Base-by-base conservation (phyloP, 1,140 invertebrate species). In the Nymphalis io region DNA sequence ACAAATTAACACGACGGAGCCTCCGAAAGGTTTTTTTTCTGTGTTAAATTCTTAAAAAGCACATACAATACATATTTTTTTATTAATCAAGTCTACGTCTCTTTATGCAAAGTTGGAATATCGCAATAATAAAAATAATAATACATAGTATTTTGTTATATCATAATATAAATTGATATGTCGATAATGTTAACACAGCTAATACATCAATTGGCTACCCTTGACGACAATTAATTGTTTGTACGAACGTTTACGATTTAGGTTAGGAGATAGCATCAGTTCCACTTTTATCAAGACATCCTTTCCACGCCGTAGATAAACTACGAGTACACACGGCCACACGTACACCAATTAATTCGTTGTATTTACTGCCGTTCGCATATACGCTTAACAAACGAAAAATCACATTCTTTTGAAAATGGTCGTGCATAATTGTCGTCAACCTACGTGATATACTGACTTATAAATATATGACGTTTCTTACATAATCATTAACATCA, bases 241-340 rank as follows among this genome's bases (percentile, higher is more conserved):
- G 60, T 73, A 42, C 63, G 44, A 66, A 57, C 63, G 64, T 42
- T 68, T 73, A 48, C 44, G 60, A 70, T 73, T 73, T 68, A 69
- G 70, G 68, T 67, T 68, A 69, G 23, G 70, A 73, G 74, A 76
- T 61, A 21, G 1, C 20, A 74, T 77, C 68, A 51, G 12, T 53
- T 66, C 73, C 62, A 63, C 64, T 61, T 57, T 66, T 74, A 74
- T 76, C 74, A 66, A 61, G 39, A 69, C 59, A 59, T 67, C 69
- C 59, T 61, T 68, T 74, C 69, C 61, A 55, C 68, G 61, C 60
- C 38, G 39, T 65, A 51, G 68, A 53, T 70, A 70, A 74, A 68
- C 64, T 39, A 57, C 42, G 48, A 21, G 18, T 53, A 21, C 33
- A 70, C 55, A 53, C 15, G 61, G 58, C 21, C 42, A 55, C 55